Base-by-base conservation (phyloP, 2,113 vertebrate species). In the Alosa alosa region DNA sequence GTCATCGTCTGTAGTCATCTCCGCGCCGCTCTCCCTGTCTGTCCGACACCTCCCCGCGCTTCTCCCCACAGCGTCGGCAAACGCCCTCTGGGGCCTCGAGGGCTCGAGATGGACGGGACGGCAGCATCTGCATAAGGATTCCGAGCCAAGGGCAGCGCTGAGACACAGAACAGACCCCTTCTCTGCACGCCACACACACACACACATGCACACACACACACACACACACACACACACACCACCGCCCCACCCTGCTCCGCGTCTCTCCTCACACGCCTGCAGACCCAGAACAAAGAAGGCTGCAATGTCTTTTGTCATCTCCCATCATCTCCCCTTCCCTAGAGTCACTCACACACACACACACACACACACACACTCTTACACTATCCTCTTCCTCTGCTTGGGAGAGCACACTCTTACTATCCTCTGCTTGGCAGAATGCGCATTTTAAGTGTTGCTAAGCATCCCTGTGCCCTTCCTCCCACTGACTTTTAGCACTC, bases 391-490 rank as follows among this genome's bases (percentile, higher is more conserved):
- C 31, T 13, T 72, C 31, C 8, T 11, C n/a, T n/a, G n/a, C n/a
- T n/a, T n/a, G n/a, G n/a, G n/a, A n/a, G n/a, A n/a, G n/a, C 31
- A 31, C 31, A 31, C 31, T 31, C 31, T 1, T 31, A 31, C 31
- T 31, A 31, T 31, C 64, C 31, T 15, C 31, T 72, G 55, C 55
- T 68, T 36, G 64, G n/a, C 0, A 36, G 64, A 31, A 72, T 64
- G 60, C 22, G 22, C 60, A 64, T 72, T 72, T 31, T n/a, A 75
- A 46, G 64, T 87, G 20, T 47, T 81, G 78, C 60, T 50, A 36
- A 86, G 84, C 78, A 83, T 90, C 86, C 84, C 82, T 52, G 81
- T 85, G 84, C 20, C 50, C 46, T 88, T 83, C 50, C 86, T 89
- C 87, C 87, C 82, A 86, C 39, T 85, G 81, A 52, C 46, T 78